Evolutionary conservation across 2,113 vertebrate genomes (phyloP), one percentile per base, ranked within the genome.

Genomic region (Macaca mulatta): DNA sequence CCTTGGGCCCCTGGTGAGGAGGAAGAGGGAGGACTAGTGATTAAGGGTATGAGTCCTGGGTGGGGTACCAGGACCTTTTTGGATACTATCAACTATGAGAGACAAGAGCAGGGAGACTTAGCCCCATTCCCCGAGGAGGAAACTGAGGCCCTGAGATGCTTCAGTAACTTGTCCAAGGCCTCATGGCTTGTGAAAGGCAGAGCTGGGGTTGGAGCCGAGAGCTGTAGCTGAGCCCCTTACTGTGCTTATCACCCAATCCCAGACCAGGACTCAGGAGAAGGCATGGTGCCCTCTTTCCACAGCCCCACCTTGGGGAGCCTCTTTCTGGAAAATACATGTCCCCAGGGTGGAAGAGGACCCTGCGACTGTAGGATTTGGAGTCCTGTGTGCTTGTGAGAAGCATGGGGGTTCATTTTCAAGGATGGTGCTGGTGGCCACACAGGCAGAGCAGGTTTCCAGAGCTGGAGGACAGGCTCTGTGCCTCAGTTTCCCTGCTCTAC

Each of bases 401-500:
- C 0, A 0, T 35, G 18, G n/a, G 8, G 8, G 14, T 86, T 80
- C 6, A 43, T 48, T 48, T 40, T 30, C 35, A 69, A 55, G 79
- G 59, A 35, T 0, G 7, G 18, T 90, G 10, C 30, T 30, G n/a
- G 52, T 48, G 35, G 40, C 67, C 18, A 18, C 30, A 57, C 12
- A n/a, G 79, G 77, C 52, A 79, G 40, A 89, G 27, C n/a, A 32
- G 38, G 43, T n/a, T 38, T 72, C 48, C 32, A n/a, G 72, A 81
- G 27, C 69, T 59, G 48, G 83, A 85, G 45, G 61, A 64, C 7
- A 9, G 67, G 35, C 40, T 52, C 40, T 40, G 35, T 61, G 78
- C 85, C 96, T 97, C 89, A 59, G 74, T 97, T 95, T 83, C 91
- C 67, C 81, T 30, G 32, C 27, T 57, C 10, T 9, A 16, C 64